A percentile compares a stretch with the other conserved stretches of the same genome.
These are phyloP conservation scores for Chlorops oryzae DNA, from an alignment of 1,140 invertebrate genomes.

Conservation along the genomic window DNA sequence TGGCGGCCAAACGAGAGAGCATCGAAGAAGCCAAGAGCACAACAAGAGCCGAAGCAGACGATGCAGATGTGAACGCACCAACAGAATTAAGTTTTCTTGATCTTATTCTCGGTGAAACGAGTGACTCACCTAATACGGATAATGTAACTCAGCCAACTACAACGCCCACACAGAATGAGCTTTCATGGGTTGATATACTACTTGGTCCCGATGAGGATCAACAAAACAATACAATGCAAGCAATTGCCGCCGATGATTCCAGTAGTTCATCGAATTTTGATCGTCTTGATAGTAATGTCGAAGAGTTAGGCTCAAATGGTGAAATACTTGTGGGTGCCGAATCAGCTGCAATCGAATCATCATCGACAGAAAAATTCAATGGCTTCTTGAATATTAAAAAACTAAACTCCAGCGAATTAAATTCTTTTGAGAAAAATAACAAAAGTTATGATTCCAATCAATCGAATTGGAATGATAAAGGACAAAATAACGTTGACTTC, in stretches of 20 bases:
- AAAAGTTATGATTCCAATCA: no score
- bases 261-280: no score
- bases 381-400: no score
- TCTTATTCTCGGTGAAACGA: neutral
- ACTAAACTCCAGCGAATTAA: no score
- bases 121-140: neutral
- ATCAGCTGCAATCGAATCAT: no score
- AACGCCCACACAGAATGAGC: neutral
- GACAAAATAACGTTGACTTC: no score
- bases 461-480: no score
- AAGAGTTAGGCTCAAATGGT: no score
- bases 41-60: slow-evolving; percentile 5
- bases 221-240: slow-evolving; percentile 7
- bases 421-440: no score
- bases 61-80: slow-evolving; percentile 11
- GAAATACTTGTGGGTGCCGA: no score
- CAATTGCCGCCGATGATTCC: slow-evolving; percentile 14
- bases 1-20: neutral
- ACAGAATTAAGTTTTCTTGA: slow-evolving; percentile 28
- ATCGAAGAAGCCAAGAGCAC: neutral
- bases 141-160: slow-evolving; percentile 25
- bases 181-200: slow-evolving; percentile 38
- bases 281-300: no score
- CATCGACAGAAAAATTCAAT: no score
- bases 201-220: slow-evolving; percentile 39